These are phyloP conservation scores for Microplitis mediator DNA, from an alignment of 1,140 invertebrate species.

Conservation along the genomic window DNA sequence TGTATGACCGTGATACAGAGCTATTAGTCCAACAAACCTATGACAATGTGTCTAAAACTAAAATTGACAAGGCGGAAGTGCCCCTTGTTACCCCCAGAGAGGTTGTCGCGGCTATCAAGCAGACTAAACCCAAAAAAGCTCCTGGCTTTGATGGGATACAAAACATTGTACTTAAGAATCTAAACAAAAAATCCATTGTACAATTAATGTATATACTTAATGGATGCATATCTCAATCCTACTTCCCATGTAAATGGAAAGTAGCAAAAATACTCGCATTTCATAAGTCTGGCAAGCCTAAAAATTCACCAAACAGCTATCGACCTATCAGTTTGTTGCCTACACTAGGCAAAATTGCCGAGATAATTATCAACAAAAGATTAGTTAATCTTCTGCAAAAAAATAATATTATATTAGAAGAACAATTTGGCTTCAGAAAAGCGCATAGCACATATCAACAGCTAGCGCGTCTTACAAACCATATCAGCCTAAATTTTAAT, in stretches of 20 bases:
- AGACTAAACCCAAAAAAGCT: too few species aligned
- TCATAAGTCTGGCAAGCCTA: slow-evolving; percentile 47
- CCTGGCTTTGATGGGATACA: too few species aligned
- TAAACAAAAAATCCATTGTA: slow-evolving; percentile 41
- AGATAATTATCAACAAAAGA: slow-evolving; percentile 41
- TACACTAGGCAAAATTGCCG: slow-evolving; percentile 43
- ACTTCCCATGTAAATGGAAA: slow-evolving; percentile 43
- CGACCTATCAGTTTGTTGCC: slow-evolving; percentile 49
- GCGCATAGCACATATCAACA: slow-evolving; percentile 41
- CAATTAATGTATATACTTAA: slow-evolving; percentile 47
- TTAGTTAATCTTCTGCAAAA: slow-evolving; percentile 21
- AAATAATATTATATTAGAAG: slow-evolving; percentile 21
- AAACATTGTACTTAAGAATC: slow-evolving; percentile 39
- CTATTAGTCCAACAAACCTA: too few species aligned
- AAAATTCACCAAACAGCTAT: slow-evolving; percentile 35
- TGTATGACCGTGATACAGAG: too few species aligned
- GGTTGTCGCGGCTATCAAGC: too few species aligned
- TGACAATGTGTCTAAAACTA: too few species aligned
- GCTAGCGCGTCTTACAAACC: slow-evolving; percentile 36
- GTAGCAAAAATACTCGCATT: slow-evolving; percentile 33
- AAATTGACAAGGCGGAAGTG: too few species aligned
- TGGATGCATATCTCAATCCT: slow-evolving; percentile 24
- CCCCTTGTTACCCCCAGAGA: too few species aligned
- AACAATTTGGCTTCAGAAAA: slow-evolving; percentile 48
- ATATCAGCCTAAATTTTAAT: slow-evolving; percentile 36